Evolutionary conservation across 2,888 invertebrate species (phyloP), one percentile per base, ranked within the genome.

Genomic region (Epinotia brunnichana): DNA sequence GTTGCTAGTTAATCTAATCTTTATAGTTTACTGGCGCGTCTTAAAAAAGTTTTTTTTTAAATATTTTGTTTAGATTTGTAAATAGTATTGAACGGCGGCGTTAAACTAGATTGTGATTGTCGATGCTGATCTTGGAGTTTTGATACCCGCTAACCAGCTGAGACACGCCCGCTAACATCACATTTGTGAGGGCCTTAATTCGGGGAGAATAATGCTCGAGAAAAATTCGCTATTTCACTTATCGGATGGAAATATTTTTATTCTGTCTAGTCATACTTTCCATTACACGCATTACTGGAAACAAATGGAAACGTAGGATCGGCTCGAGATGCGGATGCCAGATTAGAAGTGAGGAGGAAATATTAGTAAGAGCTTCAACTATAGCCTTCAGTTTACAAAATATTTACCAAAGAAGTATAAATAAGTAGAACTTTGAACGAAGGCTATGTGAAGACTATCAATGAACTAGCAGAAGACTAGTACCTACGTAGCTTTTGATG

Each of bases 271-370:
- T 82, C 84, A 84, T 83, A 81, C 74, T 81, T 83, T 82, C 81
- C 81, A 85, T 85, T 85, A 85, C 80, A 84, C 81, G 82, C 82
- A 75, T 82, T 79, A 80, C 79, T 81, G 82, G 73, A 79, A 80
- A 82, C 80, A 83, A 81, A 83, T 84, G 80, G 80, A 81, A 83
- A 82, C 76, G 78, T 75, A 77, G 74, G 77, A 83, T 79, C 77
- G 76, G 76, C 76, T 78, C 77, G 77, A 77, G 77, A 64, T 59
- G 74, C 77, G 78, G 77, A 64, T 56, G 74, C n/a, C n/a, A 48
- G 5, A 48, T 48, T 15, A 48, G n/a, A 48, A 48, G 48, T 5
- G 13, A 48, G 15, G 2, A 48, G n/a, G 4, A n/a, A 48, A 44
- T 5, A 44, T 78, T 81, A 79, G 75, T 76, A 77, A 77, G 77